phyloP scores from a whole-genome alignment of 2,888 invertebrate species.

The Tribolium freemani region DNA sequence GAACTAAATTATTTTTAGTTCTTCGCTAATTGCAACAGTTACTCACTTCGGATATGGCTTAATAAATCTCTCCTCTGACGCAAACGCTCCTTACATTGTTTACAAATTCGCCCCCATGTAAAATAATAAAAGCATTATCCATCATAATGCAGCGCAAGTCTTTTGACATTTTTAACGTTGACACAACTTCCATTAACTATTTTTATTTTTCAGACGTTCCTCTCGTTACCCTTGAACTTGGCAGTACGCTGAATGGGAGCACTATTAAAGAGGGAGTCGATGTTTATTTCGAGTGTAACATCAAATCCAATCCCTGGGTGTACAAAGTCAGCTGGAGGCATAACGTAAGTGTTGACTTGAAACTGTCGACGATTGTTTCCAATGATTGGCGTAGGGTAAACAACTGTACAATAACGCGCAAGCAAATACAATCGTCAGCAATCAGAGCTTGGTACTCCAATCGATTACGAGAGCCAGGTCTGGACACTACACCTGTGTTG shows the following conservation, averaged over 20 bases:
- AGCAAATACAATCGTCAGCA: conserved; percentile 87
- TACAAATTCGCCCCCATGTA: conserved; percentile 13
- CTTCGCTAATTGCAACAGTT: not conserved
- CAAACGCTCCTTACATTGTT: conserved; percentile 9
- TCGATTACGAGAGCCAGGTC: conserved; percentile 82
- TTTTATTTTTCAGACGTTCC: conserved; percentile 78
- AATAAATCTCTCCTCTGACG: conserved; percentile 1
- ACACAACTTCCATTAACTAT: conserved; percentile 10
- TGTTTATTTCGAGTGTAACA: conserved; percentile 92
- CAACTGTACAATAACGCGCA: conserved; percentile 84
- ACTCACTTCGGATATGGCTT: not conserved
- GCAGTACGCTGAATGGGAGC: conserved; percentile 84
- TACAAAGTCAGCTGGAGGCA: conserved; percentile 84
- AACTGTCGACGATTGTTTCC: not conserved
- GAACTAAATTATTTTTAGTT: not conserved
- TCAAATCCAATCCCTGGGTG: conserved; percentile 89
- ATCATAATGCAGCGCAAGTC: conserved; percentile 17
- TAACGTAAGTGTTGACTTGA: conserved; percentile 73
- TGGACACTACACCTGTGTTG: conserved; percentile 90
- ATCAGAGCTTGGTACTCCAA: conserved; percentile 91
- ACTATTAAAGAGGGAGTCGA: conserved; percentile 90
- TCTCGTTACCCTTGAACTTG: conserved; percentile 84
- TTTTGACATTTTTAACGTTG: conserved; percentile 26
- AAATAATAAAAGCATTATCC: conserved; percentile 25
- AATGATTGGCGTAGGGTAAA: conserved; percentile 73